Evolutionary conservation across 2,797 vertebrate species (phyloP).

Genomic region (Prionace glauca): DNA sequence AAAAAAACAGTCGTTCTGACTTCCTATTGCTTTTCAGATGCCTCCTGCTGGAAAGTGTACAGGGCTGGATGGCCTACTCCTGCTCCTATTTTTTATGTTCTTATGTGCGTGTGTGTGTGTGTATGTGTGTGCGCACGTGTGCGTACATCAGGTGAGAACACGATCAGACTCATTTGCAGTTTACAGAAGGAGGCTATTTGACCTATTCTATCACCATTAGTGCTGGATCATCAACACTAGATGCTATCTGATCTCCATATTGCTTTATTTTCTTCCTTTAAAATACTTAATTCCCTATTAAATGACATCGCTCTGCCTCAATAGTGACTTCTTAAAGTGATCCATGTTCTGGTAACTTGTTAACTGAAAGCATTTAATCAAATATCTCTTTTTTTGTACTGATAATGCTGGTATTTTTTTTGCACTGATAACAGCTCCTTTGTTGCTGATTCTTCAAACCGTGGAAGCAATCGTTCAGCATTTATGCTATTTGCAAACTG

Average conservation of each 20-base stretch:
- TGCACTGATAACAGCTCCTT: neutral
- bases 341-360: neutral
- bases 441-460: neutral
- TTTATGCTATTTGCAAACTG: neutral
- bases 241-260: neutral
- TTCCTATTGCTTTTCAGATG: constrained; percentile 4
- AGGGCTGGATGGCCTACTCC: no score
- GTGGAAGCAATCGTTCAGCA: neutral
- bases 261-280: neutral
- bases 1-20: neutral
- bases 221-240: neutral
- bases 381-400: neutral
- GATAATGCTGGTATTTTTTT: neutral
- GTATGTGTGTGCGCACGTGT: no score
- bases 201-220: neutral
- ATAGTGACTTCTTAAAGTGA: neutral
- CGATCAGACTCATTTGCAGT: neutral
- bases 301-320: neutral
- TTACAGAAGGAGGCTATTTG: neutral
- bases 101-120: neutral
- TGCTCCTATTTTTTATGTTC: no score
- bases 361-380: neutral
- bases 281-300: neutral
- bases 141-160: neutral
- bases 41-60: neutral